These are phyloP conservation scores for Tortrix viridana DNA, from an alignment of 2,888 invertebrate genomes.

Conservation along the genomic window DNA sequence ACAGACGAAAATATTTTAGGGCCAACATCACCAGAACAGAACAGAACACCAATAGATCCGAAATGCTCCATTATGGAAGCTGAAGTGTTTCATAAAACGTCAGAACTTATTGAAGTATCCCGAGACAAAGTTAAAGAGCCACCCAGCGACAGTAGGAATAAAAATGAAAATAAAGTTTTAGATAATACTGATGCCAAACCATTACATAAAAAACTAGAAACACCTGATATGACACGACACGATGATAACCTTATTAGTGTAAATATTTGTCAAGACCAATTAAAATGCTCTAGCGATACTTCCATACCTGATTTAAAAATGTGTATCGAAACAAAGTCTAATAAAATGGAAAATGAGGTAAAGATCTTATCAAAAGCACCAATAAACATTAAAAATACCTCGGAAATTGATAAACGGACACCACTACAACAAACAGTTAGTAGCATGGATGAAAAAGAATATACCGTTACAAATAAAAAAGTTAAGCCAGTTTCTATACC, in stretches of 20 bases:
- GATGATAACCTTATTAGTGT: background rate
- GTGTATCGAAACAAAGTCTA: background rate
- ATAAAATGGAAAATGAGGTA: background rate
- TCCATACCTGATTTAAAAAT: background rate
- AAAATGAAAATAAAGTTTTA: background rate
- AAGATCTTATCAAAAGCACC: background rate
- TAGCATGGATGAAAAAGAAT: background rate
- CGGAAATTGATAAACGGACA: background rate
- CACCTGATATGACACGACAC: background rate
- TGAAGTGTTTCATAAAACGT: background rate
- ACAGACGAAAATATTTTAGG: background rate
- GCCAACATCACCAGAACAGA: background rate
- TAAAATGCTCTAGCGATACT: background rate
- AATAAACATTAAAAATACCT: background rate
- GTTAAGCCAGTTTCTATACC: background rate
- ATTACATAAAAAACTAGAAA: background rate
- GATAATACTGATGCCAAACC: too few relatives aligned
- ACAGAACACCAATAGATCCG: background rate
- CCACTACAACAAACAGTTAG: background rate
- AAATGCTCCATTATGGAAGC: background rate
- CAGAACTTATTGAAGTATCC: background rate
- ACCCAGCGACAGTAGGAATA: background rate
- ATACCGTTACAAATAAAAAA: background rate
- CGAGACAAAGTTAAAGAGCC: background rate
- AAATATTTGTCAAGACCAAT: background rate